Evolutionary conservation across 2,888 invertebrate genomes (phyloP), one percentile per base, ranked within the genome.

Genomic region (Monochamus alternatus): DNA sequence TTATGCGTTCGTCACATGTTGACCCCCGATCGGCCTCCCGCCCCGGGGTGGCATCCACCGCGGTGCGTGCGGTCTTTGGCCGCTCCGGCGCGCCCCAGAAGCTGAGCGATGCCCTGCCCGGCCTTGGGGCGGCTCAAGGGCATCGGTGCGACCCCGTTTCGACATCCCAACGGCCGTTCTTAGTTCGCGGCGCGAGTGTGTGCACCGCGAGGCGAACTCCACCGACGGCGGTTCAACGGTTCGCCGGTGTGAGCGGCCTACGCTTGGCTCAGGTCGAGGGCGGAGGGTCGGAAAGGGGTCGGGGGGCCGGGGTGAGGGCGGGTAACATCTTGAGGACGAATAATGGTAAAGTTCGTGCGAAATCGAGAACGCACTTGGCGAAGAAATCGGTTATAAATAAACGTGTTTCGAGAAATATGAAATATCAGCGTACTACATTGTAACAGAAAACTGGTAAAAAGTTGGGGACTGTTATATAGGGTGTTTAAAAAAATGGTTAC

Each of bases 51-150:
- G 38, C 5, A 38, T 38, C 38, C 55, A 5, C n/a, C 7, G 58
- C 47, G 69, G 31, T 44, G 63, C 68, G 51, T 51, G 63, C 71
- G 63, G 71, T 71, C 71, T 59, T 71, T 71, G 71, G 44, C 68
- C 68, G 38, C 68, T 22, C 22, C 14, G 30, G 44, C 73, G 72
- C 44, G 14, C 9, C 51, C 63, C 52, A 71, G 52, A 59, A 51
- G 66, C 66, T 71, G 52, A 62, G 63, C 75, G 52, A 55, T 55
- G 55, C 58, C 43, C 60, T 55, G 58, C 66, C 44, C 81, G 81
- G 81, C 83, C 83, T 83, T 82, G 81, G 78, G 76, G 72, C 71
- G 75, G 66, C 79, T 82, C 81, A 81, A 81, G 81, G 80, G 81
- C 82, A 82, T 70, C 76, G 75, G 59, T 76, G 75, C 81, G 78